Base-by-base conservation (phyloP, 2,797 vertebrate species). In the Momotus momota region DNA sequence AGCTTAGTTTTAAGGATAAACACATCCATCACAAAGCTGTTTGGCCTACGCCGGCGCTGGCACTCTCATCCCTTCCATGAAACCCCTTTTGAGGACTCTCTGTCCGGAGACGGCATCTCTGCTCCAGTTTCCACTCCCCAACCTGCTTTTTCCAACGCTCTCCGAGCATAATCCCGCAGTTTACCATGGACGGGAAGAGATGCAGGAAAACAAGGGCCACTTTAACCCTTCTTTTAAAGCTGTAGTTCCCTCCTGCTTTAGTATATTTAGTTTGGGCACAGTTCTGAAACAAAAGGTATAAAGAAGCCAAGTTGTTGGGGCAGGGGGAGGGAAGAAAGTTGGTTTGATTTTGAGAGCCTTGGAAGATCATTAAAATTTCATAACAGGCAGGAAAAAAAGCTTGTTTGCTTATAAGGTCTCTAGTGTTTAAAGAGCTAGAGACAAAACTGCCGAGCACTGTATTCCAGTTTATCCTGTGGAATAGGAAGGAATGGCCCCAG, bases 401-500 rank as follows among this genome's bases (percentile, higher is more conserved):
- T 75, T 89, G 61, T 72, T 75, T 84, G 81, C 81, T 82, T 83
- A 71, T 90, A 94, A 81, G 78, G 74, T 90, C 86, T 67, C 94
- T 35, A 67, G 86, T 60, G 84, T 93, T 92, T 85, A 83, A 96
- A 97, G 97, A 86, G n/a, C 69, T 45, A 15, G 41, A 86, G 95
- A 97, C 91, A 95, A 94, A 96, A 91, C 86, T 96, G 91, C 91
- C 62, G 67, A 86, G 95, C 70, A 13, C 70, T 81, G 58, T 88
- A 88, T 94, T 96, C 95, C 90, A 93, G 87, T 94, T 97, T 92
- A 58, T 97, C 96, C 97, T 89, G 95, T 81, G 97, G 93, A 95
- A 95, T 96, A 84, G 97, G 97, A 97, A 98, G 98, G 97, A 97
- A 98, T 94, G 96, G 94, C 96, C 97, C 97, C 97, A 98, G 97